Conservation (phyloP, 2,888 invertebrate species). For the Lacanobia oleracea region DNA sequence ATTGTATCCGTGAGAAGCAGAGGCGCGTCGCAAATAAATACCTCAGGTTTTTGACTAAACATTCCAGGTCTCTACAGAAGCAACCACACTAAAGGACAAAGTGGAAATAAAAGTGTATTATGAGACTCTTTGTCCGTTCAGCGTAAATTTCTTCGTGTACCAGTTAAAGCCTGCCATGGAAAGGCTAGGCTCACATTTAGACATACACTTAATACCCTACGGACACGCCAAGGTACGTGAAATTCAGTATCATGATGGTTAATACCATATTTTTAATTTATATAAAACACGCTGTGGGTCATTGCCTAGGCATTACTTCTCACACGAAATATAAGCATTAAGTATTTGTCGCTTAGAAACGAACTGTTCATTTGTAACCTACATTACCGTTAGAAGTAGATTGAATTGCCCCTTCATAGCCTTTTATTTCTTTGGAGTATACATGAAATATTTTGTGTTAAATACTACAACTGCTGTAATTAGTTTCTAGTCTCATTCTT, state of each 20-base stretch:
- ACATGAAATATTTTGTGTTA: not conserved
- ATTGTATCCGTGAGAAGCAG: not conserved
- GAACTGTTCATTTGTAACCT: slow-evolving; percentile 21
- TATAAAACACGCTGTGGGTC: slow-evolving; percentile 42
- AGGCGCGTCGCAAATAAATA: not conserved
- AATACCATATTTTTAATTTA: slow-evolving; percentile 56
- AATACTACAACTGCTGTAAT: not conserved
- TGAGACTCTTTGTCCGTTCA: slow-evolving; percentile 95
- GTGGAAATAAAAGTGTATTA: slow-evolving; percentile 90
- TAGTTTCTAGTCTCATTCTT: not conserved
- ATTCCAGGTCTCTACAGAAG: slow-evolving; percentile 50
- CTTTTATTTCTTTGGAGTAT: not conserved
- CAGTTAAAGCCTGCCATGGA: slow-evolving; percentile 92
- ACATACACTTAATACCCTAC: slow-evolving; percentile 93
- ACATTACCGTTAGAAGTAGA: slow-evolving; percentile 9
- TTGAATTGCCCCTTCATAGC: slow-evolving; percentile 1
- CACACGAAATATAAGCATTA: slow-evolving; percentile 57
- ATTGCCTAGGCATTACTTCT: slow-evolving; percentile 29
- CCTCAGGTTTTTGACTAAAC: not conserved
- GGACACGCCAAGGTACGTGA: slow-evolving; percentile 93
- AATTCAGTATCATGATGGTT: slow-evolving; percentile 45
- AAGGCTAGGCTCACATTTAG: slow-evolving; percentile 90
- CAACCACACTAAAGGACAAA: slow-evolving; percentile 53
- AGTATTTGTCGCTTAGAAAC: slow-evolving; percentile 24
- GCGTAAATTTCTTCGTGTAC: slow-evolving; percentile 92